Conservation (phyloP, 2,113 vertebrate species). For the Planiliza haematocheilus region DNA sequence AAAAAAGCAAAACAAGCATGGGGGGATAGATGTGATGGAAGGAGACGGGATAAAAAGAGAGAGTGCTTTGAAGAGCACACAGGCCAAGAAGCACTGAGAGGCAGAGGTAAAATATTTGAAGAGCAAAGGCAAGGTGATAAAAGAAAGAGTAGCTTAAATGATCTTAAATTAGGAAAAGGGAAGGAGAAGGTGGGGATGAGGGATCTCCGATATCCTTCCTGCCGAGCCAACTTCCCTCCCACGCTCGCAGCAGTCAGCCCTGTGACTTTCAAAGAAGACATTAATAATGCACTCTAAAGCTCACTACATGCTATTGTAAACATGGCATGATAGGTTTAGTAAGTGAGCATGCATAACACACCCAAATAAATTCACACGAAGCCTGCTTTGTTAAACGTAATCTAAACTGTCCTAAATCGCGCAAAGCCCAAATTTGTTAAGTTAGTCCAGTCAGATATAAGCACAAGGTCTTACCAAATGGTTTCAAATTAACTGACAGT, state of each 20-base stretch:
- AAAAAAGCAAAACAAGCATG: slow-evolving; percentile 27
- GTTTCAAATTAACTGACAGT: slow-evolving; percentile 34
- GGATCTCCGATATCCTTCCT: slow-evolving; percentile 54
- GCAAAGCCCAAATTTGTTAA: neutral
- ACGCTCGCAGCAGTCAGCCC: slow-evolving; percentile 53
- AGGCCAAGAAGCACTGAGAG: slow-evolving; percentile 24
- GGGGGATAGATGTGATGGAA: slow-evolving; percentile 54
- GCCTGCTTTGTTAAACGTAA: neutral
- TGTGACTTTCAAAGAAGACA: slow-evolving; percentile 68
- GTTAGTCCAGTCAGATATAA: slow-evolving; percentile 31
- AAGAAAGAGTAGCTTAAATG: slow-evolving; percentile 40
- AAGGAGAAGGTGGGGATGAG: slow-evolving; percentile 39
- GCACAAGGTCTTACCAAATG: slow-evolving; percentile 12
- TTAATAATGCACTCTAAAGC: slow-evolving; percentile 73
- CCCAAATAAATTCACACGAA: slow-evolving; percentile 15
- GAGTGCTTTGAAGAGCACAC: slow-evolving; percentile 37
- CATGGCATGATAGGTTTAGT: slow-evolving; percentile 44
- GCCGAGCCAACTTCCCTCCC: slow-evolving; percentile 53
- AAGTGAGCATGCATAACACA: slow-evolving; percentile 17
- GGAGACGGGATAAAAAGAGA: slow-evolving; percentile 37
- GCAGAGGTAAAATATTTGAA: slow-evolving; percentile 43
- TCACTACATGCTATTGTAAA: slow-evolving; percentile 71
- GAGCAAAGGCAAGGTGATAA: slow-evolving; percentile 39
- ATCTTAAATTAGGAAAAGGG: slow-evolving; percentile 38
- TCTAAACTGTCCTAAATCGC: slow-evolving; percentile 7